phyloP scores from a whole-genome alignment of 1,140 invertebrate species.

The Drosophila willistoni region DNA sequence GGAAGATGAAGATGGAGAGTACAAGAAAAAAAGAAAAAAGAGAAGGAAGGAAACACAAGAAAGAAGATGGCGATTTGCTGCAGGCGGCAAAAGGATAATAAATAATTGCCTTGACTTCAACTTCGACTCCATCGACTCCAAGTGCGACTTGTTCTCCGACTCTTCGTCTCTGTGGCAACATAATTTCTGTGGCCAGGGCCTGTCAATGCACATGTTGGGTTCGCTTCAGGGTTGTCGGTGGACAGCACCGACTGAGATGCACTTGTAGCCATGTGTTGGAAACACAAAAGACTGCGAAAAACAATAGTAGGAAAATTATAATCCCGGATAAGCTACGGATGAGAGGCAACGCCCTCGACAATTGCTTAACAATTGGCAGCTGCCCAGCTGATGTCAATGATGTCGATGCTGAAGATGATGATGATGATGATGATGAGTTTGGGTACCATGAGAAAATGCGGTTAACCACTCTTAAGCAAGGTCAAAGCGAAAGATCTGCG shows the following conservation, averaged over 20 bases:
- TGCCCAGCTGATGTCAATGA: constrained; percentile 16
- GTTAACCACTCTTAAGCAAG: constrained; percentile 57
- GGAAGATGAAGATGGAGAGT: constrained; percentile 28
- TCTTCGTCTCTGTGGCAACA: constrained; percentile 59
- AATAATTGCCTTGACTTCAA: constrained; percentile 61
- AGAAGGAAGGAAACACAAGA: constrained; percentile 40
- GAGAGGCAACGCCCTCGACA: constrained; percentile 66
- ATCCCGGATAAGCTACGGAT: constrained; percentile 63
- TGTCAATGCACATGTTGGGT: constrained; percentile 58
- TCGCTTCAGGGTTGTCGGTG: constrained; percentile 29
- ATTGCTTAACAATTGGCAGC: constrained; percentile 41
- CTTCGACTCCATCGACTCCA: neutral
- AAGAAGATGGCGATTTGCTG: constrained; percentile 59
- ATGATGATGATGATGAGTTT: constrained; percentile 6
- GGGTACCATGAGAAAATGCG: constrained; percentile 50
- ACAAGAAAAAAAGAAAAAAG: constrained; percentile 42
- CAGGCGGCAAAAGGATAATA: constrained; percentile 73
- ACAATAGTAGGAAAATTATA: constrained; percentile 48
- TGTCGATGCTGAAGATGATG: neutral
- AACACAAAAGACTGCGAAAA: constrained; percentile 4
- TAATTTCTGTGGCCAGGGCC: constrained; percentile 62
- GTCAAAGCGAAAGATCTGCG: constrained; percentile 57
- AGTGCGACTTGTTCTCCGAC: constrained; percentile 33
- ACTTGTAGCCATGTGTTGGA: constrained; percentile 63
- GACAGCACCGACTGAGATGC: constrained; percentile 2